Percentiles rank a stretch among this genome's conserved stretches.
Evolutionary conservation across 2,888 invertebrate species (phyloP).

Genomic region (Ashinkailepas kermadecensis): DNA sequence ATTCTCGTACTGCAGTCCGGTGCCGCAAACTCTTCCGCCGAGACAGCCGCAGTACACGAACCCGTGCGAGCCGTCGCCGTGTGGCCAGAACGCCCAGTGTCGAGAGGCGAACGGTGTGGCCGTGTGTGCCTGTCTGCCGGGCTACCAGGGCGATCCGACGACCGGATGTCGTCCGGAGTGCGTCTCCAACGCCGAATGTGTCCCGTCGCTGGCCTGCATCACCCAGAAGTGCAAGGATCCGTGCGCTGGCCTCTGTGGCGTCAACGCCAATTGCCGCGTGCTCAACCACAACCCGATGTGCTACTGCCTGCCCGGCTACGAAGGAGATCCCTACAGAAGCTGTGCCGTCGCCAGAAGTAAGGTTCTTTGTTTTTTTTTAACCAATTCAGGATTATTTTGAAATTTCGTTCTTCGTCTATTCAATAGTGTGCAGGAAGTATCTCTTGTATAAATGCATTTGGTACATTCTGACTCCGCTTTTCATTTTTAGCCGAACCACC

Average conservation of each 20-base stretch:
- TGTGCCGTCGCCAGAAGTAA: no score
- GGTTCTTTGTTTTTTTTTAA: no score
- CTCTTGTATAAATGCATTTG: no score
- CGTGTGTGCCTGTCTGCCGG: slow-evolving; percentile 43
- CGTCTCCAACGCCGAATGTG: slow-evolving; percentile 65
- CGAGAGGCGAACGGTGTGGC: slow-evolving; percentile 42
- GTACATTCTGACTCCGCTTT: no score
- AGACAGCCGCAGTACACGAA: background rate
- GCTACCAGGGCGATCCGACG: slow-evolving; percentile 54
- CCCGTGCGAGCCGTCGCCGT: slow-evolving; percentile 40
- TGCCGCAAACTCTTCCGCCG: background rate
- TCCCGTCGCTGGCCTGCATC: slow-evolving; percentile 59
- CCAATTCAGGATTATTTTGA: no score
- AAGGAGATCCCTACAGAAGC: no score
- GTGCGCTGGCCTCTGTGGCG: slow-evolving; percentile 58
- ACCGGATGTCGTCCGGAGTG: slow-evolving; percentile 60
- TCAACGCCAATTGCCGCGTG: slow-evolving; percentile 37
- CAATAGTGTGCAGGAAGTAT: no score
- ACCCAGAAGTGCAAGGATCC: slow-evolving; percentile 40
- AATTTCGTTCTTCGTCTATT: no score
- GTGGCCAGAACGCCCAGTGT: slow-evolving; percentile 75
- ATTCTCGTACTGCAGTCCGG: slow-evolving; percentile 46
- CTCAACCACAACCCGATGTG: slow-evolving; percentile 44
- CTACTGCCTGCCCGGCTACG: slow-evolving; percentile 19
- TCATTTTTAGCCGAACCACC: background rate